Evolutionary conservation across 1,140 invertebrate species (phyloP).

Genomic region (Drosophila sp.): DNA sequence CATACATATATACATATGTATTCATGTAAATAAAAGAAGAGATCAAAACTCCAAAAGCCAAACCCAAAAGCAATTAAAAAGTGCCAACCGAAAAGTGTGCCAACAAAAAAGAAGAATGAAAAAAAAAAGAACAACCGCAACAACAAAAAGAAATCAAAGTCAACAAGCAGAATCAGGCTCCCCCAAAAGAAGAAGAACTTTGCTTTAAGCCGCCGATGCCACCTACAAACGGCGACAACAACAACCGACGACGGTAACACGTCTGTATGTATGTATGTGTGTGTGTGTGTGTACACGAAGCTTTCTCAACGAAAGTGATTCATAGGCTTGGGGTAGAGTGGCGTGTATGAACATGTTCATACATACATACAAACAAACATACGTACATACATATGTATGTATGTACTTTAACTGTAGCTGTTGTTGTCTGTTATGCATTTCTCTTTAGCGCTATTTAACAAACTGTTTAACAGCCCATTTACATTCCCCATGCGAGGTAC

Average conservation of each 20-base stretch:
- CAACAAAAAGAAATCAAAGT: conserved; percentile 69
- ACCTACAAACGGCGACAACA: conserved; percentile 17
- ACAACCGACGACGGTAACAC: conserved; percentile 20
- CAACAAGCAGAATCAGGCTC: conserved; percentile 34
- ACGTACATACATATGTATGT: too few species aligned
- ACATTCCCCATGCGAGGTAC: conserved; percentile 12
- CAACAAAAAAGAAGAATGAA: conserved; percentile 26
- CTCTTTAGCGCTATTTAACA: conserved; percentile 58
- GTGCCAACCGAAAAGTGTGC: conserved; percentile 54
- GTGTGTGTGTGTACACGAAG: conserved; percentile 32
- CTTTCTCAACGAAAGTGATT: conserved; percentile 80
- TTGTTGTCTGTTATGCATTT: conserved; percentile 60
- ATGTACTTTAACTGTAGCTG: conserved; percentile 18
- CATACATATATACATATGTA: too few species aligned
- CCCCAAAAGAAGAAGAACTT: conserved; percentile 31
- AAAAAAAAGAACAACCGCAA: conserved; percentile 18
- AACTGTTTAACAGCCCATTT: conserved; percentile 52
- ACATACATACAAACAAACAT: too few species aligned
- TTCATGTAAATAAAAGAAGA: neutral
- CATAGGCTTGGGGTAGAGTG: conserved; percentile 27
- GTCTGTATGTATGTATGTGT: neutral
- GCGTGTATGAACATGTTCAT: neutral
- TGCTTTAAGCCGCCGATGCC: conserved; percentile 44
- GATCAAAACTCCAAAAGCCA: neutral
- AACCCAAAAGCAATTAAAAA: neutral